phyloP scores from a whole-genome alignment of 2,888 invertebrate genomes.

The Aelia acuminata region DNA sequence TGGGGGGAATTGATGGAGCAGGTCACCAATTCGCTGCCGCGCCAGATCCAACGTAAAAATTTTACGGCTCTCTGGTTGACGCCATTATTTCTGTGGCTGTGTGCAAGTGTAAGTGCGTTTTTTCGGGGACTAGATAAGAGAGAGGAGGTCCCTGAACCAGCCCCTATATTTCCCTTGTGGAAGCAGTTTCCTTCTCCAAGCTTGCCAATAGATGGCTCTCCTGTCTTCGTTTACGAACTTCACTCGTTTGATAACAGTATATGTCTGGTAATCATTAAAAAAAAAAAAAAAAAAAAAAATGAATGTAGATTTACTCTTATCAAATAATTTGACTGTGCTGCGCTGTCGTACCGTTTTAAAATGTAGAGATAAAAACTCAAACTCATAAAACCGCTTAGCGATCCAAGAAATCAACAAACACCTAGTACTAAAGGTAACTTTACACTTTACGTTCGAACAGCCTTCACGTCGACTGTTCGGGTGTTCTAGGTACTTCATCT shows the following conservation, averaged over 20 bases:
- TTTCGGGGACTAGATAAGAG: constrained; percentile 21
- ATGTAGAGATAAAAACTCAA: too few species aligned
- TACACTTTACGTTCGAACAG: too few species aligned
- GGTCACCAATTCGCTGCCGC: background rate
- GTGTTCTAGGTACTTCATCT: too few species aligned
- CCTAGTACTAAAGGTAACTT: too few species aligned
- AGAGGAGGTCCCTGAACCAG: constrained; percentile 35
- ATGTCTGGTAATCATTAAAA: background rate
- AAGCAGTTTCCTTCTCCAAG: background rate
- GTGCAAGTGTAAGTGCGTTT: background rate
- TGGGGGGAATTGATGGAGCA: background rate
- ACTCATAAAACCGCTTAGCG: too few species aligned
- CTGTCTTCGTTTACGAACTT: background rate
- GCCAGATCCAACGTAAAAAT: background rate
- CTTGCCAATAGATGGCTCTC: background rate
- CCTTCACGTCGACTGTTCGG: too few species aligned
- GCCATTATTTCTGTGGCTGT: background rate
- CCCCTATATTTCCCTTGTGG: background rate
- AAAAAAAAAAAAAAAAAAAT: too few species aligned
- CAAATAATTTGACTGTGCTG: too few species aligned
- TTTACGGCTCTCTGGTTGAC: constrained; percentile 16
- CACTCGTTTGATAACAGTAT: background rate
- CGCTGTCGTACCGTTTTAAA: too few species aligned
- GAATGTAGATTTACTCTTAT: too few species aligned
- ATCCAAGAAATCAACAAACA: too few species aligned